Base-by-base conservation (phyloP, 2,113 vertebrate genomes). In the Heteronetta atricapilla region DNA sequence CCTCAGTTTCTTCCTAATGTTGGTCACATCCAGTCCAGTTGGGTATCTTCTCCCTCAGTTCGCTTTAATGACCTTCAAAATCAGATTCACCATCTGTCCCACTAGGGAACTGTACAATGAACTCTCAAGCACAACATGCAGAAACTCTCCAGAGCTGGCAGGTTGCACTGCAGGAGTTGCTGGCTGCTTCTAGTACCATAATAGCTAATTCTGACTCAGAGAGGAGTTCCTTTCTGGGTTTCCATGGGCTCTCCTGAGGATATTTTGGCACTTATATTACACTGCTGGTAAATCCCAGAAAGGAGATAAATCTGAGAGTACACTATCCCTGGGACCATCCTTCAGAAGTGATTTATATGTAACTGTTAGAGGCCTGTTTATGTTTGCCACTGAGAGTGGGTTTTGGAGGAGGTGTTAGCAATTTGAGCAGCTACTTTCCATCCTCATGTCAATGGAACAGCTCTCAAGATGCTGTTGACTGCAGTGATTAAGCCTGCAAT, bases 391-490 rank as follows among this genome's bases (percentile, higher is more conserved):
- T 16, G 36, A n/a, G 17, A 13, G 3, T 8, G 3, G 33, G 20
- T 6, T 82, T 60, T 76, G 59, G 26, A 88, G 67, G 52, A 68
- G 33, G 8, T 12, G 4, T 10, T 3, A 2, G 6, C 23, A 28
- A 34, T 38, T 22, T 83, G 23, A 88, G 62, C 29, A 48, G 25
- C 20, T 72, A 11, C 28, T 48, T 81, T 29, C 13, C 50, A 48
- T 52, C 56, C 80, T 52, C 38, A 23, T 1, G 2, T 8, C 53
- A 44, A 2, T 0, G 0, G 36, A 67, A 16, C 26, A 81, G 7
- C 31, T 53, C 26, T 62, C 0, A 1, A 69, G 75, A 23, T n/a
- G 2, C 33, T 64, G 34, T 38, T 92, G 67, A 60, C 38, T 42
- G 48, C 29, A 69, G 10, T 66, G 56, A 38, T 34, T 48, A 31